Base-by-base conservation (phyloP, 2,113 vertebrate genomes). In the Rafetus swinhoei region DNA sequence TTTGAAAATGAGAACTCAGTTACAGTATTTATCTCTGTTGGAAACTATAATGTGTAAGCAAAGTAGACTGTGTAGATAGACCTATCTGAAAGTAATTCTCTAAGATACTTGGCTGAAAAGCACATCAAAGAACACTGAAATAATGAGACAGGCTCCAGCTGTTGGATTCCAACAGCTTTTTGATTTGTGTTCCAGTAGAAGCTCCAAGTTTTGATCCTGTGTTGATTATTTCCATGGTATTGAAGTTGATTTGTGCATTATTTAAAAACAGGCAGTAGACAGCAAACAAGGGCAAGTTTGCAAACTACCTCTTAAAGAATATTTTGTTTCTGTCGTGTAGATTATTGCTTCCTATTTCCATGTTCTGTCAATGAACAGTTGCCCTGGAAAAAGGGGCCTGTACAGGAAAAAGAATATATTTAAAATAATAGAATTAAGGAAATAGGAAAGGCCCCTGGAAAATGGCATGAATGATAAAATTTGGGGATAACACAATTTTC, bases 121-220 rank as follows among this genome's bases (percentile, higher is more conserved):
- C 97, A 98, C 98, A 98, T 98, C 97, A 98, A 98, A 98, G 98
- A 94, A 82, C 9, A 52, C 92, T 82, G 95, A 98, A 98, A 98
- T 98, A 98, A 98, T 98, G 98, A 98, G 98, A 98, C 96, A 96
- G 94, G 93, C 98, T 98, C 98, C 98, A 98, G 98, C 98, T 98
- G 98, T 97, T 98, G 98, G 96, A 98, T 97, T 98, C 98, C 97
- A 97, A 97, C 97, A 97, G 98, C 97, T 98, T 98, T 72, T 98
- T 98, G 98, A 98, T 98, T 98, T 98, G 95, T 97, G 96, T 96
- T 98, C 94, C 89, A 97, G 95, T 95, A 97, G 97, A 97, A 98
- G 94, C 97, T 97, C 96, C 97, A 97, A 97, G 97, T 98, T 98
- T 98, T 98, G 97, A 98, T 98, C 97, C 96, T 97, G 88, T 97